These are phyloP conservation scores for Anadara kagoshimensis DNA, from an alignment of 1,140 invertebrate species.

Conservation along the genomic window DNA sequence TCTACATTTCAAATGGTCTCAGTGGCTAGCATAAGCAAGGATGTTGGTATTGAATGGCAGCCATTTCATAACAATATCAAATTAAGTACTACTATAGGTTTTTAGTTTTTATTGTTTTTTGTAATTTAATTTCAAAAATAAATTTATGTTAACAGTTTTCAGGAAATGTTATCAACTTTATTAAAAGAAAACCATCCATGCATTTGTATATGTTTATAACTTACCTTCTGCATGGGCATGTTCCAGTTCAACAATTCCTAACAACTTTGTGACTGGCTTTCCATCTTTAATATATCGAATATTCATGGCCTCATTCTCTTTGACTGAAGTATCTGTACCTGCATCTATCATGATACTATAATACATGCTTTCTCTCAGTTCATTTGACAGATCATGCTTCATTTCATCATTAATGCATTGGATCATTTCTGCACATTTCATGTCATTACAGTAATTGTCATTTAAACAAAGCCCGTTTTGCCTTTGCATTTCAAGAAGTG, in stretches of 20 bases:
- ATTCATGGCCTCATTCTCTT: conserved; percentile 14
- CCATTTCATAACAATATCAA: no score
- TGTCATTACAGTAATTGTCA: conserved; percentile 2
- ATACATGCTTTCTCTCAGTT: background rate
- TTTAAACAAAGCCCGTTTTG: conserved; percentile 1
- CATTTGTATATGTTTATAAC: no score
- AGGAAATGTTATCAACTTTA: no score
- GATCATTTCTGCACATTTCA: conserved; percentile 7
- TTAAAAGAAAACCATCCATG: no score
- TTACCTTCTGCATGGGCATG: conserved; percentile 7
- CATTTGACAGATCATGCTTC: background rate
- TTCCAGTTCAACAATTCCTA: background rate
- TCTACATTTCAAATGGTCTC: no score
- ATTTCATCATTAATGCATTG: background rate
- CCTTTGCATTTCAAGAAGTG: conserved; percentile 1
- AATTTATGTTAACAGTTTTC: no score
- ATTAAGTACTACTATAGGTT: no score
- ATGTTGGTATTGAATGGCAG: no score
- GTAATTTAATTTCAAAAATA: no score
- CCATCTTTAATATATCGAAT: background rate
- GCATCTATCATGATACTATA: conserved; percentile 13
- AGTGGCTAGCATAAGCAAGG: no score
- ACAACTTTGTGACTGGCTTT: background rate
- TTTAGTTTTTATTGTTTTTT: no score
- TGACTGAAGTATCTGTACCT: background rate